Base-by-base conservation (phyloP, 2,797 vertebrate genomes). In the Spinibarbus caldwelli region DNA sequence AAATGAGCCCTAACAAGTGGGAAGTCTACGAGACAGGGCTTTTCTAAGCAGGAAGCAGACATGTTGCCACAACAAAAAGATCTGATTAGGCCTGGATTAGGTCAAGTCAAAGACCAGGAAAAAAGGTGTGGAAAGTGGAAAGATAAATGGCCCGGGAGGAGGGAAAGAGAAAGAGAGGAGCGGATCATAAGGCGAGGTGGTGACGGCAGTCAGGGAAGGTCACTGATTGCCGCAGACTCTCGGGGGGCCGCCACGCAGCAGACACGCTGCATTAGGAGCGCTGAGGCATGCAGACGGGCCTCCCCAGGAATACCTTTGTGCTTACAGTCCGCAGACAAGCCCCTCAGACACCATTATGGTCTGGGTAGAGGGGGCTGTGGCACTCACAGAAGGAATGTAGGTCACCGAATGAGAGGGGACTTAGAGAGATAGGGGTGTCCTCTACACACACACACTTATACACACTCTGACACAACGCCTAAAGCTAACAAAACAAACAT, bases 11-110 rank as follows among this genome's bases (percentile, higher is more conserved):
- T 86, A 64, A 73, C 41, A 14, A 85, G 77, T 78, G 80, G 76
- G 64, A 85, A 84, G 76, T 59, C 10, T 36, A 21, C 70, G 19
- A 66, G 31, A 85, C 82, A 19, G 47, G 59, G 19, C 47, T 84
- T 66, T 76, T 71, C 49, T 84, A 62, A 89, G 84, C 83, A 90
- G 90, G 90, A 91, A 85, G 86, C 86, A 87, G 84, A 86, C 85
- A 15, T 86, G 87, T 88, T 87, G 75, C 85, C 84, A 89, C 88
- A 88, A 89, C 90, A 90, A 85, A 79, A 73, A 78, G 88, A 85
- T 88, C 81, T 88, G 83, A 90, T 85, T 87, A 82, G 80, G 77
- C 26, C 77, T 85, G 90, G 87, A 90, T 84, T 86, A 87, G 64
- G 76, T 77, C 87, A 73, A 80, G 78, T 57, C 49, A 49, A 36